Evolutionary conservation across 2,113 vertebrate species (phyloP).

Genomic region (Taurulus bubalis): DNA sequence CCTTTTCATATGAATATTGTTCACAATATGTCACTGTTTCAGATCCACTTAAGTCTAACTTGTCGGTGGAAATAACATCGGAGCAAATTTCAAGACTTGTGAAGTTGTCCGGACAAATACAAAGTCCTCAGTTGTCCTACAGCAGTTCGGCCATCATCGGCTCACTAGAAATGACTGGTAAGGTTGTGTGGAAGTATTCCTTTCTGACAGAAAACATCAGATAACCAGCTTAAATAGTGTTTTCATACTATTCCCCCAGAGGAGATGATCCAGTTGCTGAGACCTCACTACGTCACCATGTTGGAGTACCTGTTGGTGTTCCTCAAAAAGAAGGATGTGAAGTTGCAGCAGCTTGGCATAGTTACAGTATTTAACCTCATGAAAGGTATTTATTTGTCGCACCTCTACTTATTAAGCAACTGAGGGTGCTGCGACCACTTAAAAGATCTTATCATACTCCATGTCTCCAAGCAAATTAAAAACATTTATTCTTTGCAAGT

Average conservation of each 20-base stretch:
- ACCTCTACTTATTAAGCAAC: neutral
- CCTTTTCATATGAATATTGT: neutral
- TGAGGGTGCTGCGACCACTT: neutral
- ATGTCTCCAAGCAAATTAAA: neutral
- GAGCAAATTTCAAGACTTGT: conserved; percentile 63
- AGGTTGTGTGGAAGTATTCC: neutral
- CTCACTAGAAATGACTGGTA: conserved; percentile 67
- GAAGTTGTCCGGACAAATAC: conserved; percentile 40
- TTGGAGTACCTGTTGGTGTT: conserved; percentile 54
- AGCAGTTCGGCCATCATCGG: conserved; percentile 63
- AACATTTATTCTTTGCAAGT: neutral
- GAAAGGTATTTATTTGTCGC: conserved; percentile 50
- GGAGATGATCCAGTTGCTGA: conserved; percentile 31
- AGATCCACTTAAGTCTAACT: conserved; percentile 47
- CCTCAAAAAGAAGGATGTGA: conserved; percentile 59
- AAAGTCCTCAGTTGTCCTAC: conserved; percentile 55
- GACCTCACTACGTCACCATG: conserved; percentile 52
- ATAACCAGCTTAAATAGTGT: neutral
- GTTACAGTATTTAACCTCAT: conserved; percentile 56
- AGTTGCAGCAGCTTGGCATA: conserved; percentile 68
- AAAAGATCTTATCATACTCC: neutral
- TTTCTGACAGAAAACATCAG: neutral
- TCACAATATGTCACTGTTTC: conserved; percentile 4
- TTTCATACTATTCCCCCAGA: conserved; percentile 12
- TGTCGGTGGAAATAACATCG: conserved; percentile 45